Evolutionary conservation across 2,113 vertebrate genomes (phyloP).

Genomic region (Regulus satrapa): DNA sequence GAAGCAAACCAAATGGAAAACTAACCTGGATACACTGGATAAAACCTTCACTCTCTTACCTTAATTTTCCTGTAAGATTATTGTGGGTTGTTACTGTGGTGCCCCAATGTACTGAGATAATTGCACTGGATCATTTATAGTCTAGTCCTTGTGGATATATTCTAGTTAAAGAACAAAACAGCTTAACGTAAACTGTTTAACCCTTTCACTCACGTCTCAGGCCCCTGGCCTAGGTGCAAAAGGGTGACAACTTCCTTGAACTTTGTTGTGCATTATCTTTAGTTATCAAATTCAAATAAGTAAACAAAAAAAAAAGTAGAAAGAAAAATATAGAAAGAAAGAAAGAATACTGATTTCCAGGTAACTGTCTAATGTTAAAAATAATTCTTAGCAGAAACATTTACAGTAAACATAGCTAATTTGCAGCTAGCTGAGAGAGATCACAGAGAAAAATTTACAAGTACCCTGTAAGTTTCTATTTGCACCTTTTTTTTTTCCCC

Average conservation of each 20-base stretch:
- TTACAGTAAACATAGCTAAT: conserved; percentile 51
- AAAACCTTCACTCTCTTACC: conserved; percentile 49
- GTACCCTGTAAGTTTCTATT: conserved; percentile 33
- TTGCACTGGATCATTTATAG: background rate
- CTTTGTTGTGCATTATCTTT: conserved; percentile 43
- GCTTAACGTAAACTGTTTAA: conserved; percentile 68
- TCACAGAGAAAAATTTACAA: conserved; percentile 26
- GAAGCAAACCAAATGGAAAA: conserved; percentile 46
- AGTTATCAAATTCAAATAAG: conserved; percentile 62
- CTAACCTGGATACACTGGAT: conserved; percentile 27
- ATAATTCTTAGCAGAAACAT: conserved; percentile 53
- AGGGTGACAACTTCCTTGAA: conserved; percentile 36
- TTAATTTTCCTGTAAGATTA: conserved; percentile 22
- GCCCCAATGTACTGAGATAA: conserved; percentile 35
- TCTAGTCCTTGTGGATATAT: conserved; percentile 48
- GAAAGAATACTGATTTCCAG: conserved; percentile 33
- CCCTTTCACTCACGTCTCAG: background rate
- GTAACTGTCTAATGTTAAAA: conserved; percentile 53
- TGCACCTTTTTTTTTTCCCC: background rate
- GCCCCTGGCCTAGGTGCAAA: background rate
- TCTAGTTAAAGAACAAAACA: conserved; percentile 58
- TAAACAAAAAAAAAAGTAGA: conserved; percentile 43
- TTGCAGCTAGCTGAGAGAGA: conserved; percentile 55
- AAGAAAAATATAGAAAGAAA: too few species aligned
- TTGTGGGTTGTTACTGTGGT: conserved; percentile 9